phyloP scores from a whole-genome alignment of 2,113 vertebrate species.

The Catharus bicknelli region DNA sequence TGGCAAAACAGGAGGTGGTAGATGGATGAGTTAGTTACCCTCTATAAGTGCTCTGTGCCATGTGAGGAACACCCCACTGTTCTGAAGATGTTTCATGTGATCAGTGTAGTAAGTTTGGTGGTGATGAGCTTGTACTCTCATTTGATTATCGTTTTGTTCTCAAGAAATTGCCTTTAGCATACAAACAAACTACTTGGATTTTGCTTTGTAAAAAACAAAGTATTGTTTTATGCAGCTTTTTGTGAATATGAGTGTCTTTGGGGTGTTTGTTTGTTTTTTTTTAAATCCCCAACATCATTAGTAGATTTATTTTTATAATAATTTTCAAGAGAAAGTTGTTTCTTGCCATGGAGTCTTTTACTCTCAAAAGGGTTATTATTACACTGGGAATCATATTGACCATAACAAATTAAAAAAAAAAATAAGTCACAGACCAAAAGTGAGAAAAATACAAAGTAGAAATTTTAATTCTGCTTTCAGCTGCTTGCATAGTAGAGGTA shows the following conservation, averaged over 20 bases:
- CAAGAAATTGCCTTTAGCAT: background rate
- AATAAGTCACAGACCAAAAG: background rate
- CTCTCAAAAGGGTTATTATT: background rate
- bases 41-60: background rate
- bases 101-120: background rate
- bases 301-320: background rate
- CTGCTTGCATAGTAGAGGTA: background rate
- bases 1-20: background rate
- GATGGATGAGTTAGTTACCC: background rate
- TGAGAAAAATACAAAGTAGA: background rate
- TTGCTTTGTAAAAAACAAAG: background rate
- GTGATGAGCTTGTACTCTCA: background rate
- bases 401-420: background rate
- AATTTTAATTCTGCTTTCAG: background rate
- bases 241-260: background rate
- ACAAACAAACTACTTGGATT: background rate
- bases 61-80: background rate
- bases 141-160: background rate
- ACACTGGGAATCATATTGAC: background rate
- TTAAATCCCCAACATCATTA: background rate
- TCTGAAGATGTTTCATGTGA: background rate
- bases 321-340: background rate
- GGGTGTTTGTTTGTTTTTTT: background rate
- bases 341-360: background rate
- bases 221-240: background rate